Evolutionary conservation across 2,797 vertebrate genomes (phyloP).

Genomic region (Lycodopsis pacificus): DNA sequence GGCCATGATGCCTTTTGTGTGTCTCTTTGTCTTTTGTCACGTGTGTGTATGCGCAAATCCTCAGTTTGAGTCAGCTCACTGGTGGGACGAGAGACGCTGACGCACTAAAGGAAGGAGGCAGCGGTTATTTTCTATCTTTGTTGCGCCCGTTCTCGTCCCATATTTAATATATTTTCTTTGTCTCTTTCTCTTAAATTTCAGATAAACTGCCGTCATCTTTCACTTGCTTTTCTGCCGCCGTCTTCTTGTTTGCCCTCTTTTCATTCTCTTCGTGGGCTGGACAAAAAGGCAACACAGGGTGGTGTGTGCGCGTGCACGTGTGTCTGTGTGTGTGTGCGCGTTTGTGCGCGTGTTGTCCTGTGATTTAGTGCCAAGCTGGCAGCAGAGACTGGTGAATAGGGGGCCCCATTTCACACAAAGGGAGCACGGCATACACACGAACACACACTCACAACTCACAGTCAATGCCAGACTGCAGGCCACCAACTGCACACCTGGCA

Average conservation of each 20-base stretch:
- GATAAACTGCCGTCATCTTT: conserved; percentile 48
- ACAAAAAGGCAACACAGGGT: conserved; percentile 73
- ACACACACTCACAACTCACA: conserved; percentile 37
- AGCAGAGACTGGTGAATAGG: conserved; percentile 78
- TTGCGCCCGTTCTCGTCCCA: background rate
- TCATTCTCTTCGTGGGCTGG: conserved; percentile 56
- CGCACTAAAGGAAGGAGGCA: background rate
- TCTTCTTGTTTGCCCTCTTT: conserved; percentile 74
- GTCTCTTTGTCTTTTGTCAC: background rate
- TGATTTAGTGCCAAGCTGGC: conserved; percentile 85
- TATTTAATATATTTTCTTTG: conserved; percentile 25
- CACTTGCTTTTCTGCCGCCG: conserved; percentile 51
- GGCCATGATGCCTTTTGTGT: conserved; percentile 40
- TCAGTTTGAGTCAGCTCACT: conserved; percentile 25
- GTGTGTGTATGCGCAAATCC: conserved; percentile 5
- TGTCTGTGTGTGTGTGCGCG: conserved; percentile 38
- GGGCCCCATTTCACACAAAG: conserved; percentile 81
- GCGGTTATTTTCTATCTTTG: conserved; percentile 23
- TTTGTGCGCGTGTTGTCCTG: conserved; percentile 63
- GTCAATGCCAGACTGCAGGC: conserved; percentile 78
- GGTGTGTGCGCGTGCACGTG: conserved; percentile 37
- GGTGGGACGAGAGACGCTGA: conserved; percentile 21
- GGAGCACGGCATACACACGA: conserved; percentile 58
- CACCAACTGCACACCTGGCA: conserved; percentile 84
- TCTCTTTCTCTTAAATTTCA: conserved; percentile 43